Evolutionary conservation across 1,140 invertebrate species (phyloP).

Genomic region (Leptoteleia sp.): DNA sequence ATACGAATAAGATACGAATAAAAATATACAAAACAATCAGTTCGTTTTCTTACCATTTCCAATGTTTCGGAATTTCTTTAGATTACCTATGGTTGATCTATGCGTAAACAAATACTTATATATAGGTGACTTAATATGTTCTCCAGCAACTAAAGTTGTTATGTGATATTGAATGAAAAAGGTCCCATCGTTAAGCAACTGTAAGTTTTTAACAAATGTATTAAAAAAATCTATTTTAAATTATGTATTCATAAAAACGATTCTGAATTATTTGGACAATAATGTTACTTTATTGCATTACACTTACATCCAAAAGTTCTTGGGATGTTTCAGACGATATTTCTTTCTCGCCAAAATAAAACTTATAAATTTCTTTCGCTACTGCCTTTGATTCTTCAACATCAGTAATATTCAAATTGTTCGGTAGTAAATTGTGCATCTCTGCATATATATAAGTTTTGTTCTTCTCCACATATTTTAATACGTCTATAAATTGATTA

Average conservation of each 20-base stretch:
- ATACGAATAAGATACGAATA: no score
- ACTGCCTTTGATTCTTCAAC: constrained; percentile 73
- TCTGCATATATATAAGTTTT: constrained; percentile 77
- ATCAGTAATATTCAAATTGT: constrained; percentile 83
- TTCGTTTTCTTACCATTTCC: constrained; percentile 48
- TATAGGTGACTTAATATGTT: constrained; percentile 61
- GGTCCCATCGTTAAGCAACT: constrained; percentile 38
- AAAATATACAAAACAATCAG: no score
- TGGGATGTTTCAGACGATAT: constrained; percentile 23
- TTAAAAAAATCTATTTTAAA: no score
- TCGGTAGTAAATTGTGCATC: constrained; percentile 80
- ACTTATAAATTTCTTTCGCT: constrained; percentile 81
- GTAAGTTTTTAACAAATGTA: constrained; percentile 22
- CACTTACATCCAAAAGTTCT: constrained; percentile 39
- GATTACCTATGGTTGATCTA: constrained; percentile 28
- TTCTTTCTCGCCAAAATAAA: constrained; percentile 83
- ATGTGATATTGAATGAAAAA: constrained; percentile 63
- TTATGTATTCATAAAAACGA: no score
- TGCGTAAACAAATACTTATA: constrained; percentile 56
- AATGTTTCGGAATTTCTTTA: constrained; percentile 42
- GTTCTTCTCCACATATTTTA: constrained; percentile 71
- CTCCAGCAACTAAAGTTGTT: constrained; percentile 52
- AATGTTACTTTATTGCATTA: no score
- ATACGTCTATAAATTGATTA: constrained; percentile 52
- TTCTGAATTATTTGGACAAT: no score